phyloP scores from a whole-genome alignment of 2,797 vertebrate genomes.

The Etheostoma perlongum region DNA sequence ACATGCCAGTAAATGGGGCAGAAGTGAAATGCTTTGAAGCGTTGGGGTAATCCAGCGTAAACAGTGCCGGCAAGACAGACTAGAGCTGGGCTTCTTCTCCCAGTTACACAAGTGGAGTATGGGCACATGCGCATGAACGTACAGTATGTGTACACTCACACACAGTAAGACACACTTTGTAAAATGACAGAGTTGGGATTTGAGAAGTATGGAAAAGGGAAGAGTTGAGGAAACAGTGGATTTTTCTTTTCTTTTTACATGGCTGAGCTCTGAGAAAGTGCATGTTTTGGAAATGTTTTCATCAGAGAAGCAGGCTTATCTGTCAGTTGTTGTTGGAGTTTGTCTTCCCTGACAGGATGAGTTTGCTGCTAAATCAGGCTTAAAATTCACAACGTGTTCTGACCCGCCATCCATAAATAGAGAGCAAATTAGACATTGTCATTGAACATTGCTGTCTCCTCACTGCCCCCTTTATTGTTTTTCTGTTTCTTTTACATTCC shows the following conservation, averaged over 20 bases:
- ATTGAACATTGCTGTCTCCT: slow-evolving; percentile 68
- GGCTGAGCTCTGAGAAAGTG: slow-evolving; percentile 64
- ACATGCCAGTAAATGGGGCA: slow-evolving; percentile 85
- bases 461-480: slow-evolving; percentile 58
- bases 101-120: slow-evolving; percentile 50
- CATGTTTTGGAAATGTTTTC: slow-evolving; percentile 72
- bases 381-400: slow-evolving; percentile 72
- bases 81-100: slow-evolving; percentile 69
- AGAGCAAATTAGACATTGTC: slow-evolving; percentile 78
- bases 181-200: slow-evolving; percentile 51
- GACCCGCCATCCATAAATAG: slow-evolving; percentile 75
- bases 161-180: slow-evolving; percentile 38
- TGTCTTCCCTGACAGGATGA: slow-evolving; percentile 70
- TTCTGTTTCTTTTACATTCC: slow-evolving; percentile 46
- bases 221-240: slow-evolving; percentile 30
- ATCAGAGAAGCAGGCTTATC: slow-evolving; percentile 68
- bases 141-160: slow-evolving; percentile 44
- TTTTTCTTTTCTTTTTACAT: slow-evolving; percentile 39
- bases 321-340: slow-evolving; percentile 72
- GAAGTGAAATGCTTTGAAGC: slow-evolving; percentile 88
- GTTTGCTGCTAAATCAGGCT: slow-evolving; percentile 75
- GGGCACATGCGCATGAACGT: slow-evolving; percentile 25
- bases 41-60: slow-evolving; percentile 86
- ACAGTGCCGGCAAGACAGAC: slow-evolving; percentile 78
- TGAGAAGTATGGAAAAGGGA: slow-evolving; percentile 36